Evolutionary conservation across 2,113 vertebrate genomes (phyloP).

Genomic region (Phycodurus eques): DNA sequence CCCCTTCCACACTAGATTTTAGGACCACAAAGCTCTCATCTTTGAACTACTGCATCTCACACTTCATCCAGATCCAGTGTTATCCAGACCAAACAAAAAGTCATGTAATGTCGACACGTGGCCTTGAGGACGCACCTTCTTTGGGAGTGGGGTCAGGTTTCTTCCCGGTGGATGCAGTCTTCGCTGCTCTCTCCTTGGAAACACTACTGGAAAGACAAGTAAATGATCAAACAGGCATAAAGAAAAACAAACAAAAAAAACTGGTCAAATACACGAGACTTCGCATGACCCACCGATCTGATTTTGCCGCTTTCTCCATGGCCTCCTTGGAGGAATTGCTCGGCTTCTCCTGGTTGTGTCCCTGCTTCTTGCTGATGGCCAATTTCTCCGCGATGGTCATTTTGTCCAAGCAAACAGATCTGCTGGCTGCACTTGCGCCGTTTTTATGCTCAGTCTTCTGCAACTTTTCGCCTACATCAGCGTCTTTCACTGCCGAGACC

Average conservation of each 20-base stretch:
- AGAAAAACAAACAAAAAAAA: not conserved
- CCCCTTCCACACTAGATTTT: too few species aligned
- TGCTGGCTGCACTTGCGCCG: constrained; percentile 26
- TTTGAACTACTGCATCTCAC: too few species aligned
- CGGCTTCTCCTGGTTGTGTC: constrained; percentile 50
- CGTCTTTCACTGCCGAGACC: constrained; percentile 24
- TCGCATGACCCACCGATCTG: constrained; percentile 47
- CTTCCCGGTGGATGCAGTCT: constrained; percentile 52
- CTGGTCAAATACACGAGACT: not conserved
- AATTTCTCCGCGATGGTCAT: constrained; percentile 65
- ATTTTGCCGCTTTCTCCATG: constrained; percentile 36
- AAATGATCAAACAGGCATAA: not conserved
- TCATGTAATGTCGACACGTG: not conserved
- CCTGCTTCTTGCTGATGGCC: constrained; percentile 16
- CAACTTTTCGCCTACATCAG: constrained; percentile 23
- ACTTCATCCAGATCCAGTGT: too few species aligned
- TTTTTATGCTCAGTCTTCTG: constrained; percentile 37
- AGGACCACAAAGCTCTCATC: too few species aligned
- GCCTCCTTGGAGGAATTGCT: constrained; percentile 41
- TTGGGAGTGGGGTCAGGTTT: constrained; percentile 55
- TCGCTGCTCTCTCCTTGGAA: constrained; percentile 62
- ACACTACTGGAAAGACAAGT: constrained; percentile 48
- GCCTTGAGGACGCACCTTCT: constrained; percentile 57
- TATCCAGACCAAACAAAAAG: not conserved
- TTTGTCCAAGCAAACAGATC: constrained; percentile 65